These are phyloP conservation scores for Eristalis arbustorum DNA, from an alignment of 2,888 invertebrate species.

Conservation along the genomic window DNA sequence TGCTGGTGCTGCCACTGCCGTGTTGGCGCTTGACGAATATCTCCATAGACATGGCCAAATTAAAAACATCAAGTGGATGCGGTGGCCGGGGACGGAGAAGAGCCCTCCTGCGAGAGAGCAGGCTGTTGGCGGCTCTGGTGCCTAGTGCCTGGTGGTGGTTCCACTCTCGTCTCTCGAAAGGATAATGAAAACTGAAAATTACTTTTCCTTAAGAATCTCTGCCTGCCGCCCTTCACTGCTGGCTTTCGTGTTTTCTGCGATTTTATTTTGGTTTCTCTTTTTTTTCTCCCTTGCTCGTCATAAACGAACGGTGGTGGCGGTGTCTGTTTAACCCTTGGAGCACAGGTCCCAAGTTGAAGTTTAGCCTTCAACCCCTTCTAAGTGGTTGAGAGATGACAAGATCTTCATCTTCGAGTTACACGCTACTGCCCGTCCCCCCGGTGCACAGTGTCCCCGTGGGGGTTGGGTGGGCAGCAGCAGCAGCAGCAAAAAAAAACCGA, in stretches of 20 bases:
- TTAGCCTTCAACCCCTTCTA: constrained; percentile 18
- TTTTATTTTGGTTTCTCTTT: too few species aligned
- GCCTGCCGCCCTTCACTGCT: background rate
- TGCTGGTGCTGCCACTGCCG: background rate
- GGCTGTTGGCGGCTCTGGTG: background rate
- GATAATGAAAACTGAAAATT: constrained; percentile 69
- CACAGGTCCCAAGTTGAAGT: background rate
- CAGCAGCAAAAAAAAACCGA: background rate
- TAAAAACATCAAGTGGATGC: constrained; percentile 59
- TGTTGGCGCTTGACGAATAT: constrained; percentile 39
- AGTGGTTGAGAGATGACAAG: constrained; percentile 48
- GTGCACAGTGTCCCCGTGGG: background rate
- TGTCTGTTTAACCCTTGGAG: constrained; percentile 19
- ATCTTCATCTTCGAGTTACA: constrained; percentile 36
- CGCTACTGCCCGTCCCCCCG: background rate
- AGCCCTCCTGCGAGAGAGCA: background rate
- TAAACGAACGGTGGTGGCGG: background rate
- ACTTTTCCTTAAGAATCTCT: constrained; percentile 53
- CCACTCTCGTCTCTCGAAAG: constrained; percentile 17
- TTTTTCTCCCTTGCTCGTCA: background rate
- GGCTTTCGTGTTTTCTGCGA: background rate
- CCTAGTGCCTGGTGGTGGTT: too few species aligned
- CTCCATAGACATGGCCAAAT: constrained; percentile 54
- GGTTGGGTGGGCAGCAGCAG: background rate
- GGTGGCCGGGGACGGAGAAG: background rate